Base-by-base conservation (phyloP, 1,140 invertebrate genomes). In the Oedothorax gibbosus region DNA sequence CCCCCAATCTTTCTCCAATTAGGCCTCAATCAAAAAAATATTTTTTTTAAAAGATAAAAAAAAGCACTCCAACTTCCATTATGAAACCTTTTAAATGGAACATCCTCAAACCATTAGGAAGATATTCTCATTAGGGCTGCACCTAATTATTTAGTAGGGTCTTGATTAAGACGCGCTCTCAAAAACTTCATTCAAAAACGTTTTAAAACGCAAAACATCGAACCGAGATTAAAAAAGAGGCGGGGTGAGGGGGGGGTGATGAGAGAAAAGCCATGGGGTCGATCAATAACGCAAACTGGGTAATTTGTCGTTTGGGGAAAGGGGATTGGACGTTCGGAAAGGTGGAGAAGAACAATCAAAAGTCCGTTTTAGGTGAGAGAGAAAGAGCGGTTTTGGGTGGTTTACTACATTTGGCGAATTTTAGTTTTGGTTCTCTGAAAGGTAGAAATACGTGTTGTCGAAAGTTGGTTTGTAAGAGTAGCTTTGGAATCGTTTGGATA, bases 281-380 rank as follows among this genome's bases (percentile, higher is more conserved):
- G 80, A 82, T 82, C 80, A 82, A 82, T 82, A 82, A 82, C 80
- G 56, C 57, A 82, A 82, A 82, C 80, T 82, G 80, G 80, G 69
- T 82, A 82, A 82, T 82, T 82, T 82, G 80, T 82, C 60, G 68
- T 68, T 66, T 77, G 64, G 35, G 80, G 18, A n/a, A 73, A 69
- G 69, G 21, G 35, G 69, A 77, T 77, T 14, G 53, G 75, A 77
- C 68, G 9, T 53, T 14, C 49, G 53, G 65, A 54, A 81, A 82
- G 73, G 80, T 68, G 72, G 69, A 57, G 65, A 71, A 49, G 80
- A 82, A 65, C 80, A 82, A 82, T 82, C 69, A 60, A 60, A 21
- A 73, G 69, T 73, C 69, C 80, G 80, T 68, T 81, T 81, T 81
- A 81, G 78, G 66, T 81, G 78, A 81, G 66, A 82, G 80, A 53